Evolutionary conservation across 2,113 vertebrate genomes (phyloP).

Genomic region (human): GRCh38 chr20:59148001-59148500

Average conservation of each 20-base stretch:
- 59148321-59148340: neutral
- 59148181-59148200: neutral
- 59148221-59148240: neutral
- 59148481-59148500: too few relatives aligned
- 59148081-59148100: neutral
- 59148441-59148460: too few relatives aligned
- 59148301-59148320: rapidly evolving
- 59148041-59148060: neutral
- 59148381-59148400: neutral
- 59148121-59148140: rapidly evolving
- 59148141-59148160: rapidly evolving
- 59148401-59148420: too few relatives aligned
- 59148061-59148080: neutral
- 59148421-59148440: too few relatives aligned
- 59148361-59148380: neutral
- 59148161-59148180: rapidly evolving
- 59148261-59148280: neutral
- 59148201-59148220: rapidly evolving
- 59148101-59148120: rapidly evolving
- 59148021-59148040: neutral
- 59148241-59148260: rapidly evolving
- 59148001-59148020: neutral
- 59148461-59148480: too few relatives aligned
- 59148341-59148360: rapidly evolving
- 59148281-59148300: rapidly evolving